A percentile compares a stretch with the other conserved stretches of the same genome.
phyloP scores from a whole-genome alignment of 2,113 vertebrate genomes.

The Chunga burmeisteri region DNA sequence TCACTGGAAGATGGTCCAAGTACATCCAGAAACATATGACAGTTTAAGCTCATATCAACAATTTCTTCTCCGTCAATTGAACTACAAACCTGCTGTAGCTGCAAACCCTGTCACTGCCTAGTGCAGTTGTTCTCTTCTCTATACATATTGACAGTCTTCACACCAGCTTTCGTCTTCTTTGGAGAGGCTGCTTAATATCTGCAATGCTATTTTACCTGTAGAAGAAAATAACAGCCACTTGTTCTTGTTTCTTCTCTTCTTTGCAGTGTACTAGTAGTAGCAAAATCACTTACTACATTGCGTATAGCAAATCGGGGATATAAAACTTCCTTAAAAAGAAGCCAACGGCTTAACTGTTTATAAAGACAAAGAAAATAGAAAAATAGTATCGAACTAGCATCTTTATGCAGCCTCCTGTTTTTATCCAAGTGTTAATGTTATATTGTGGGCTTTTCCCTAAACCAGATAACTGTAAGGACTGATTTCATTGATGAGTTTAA shows the following conservation, averaged over 20 bases:
- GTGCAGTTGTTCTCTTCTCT: neutral
- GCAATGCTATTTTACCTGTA: neutral
- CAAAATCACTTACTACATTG: neutral
- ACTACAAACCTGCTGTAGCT: neutral
- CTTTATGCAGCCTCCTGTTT: slow-evolving; percentile 15
- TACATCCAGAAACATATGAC: neutral
- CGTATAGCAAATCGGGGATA: neutral
- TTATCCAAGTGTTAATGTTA: slow-evolving; percentile 8
- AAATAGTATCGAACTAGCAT: neutral
- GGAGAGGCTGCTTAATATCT: neutral
- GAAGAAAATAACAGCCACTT: neutral
- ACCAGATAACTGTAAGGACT: slow-evolving; percentile 50
- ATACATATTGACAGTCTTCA: neutral
- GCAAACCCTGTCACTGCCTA: neutral
- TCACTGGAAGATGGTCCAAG: neutral
- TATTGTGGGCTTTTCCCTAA: slow-evolving; percentile 11
- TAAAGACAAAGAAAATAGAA: neutral
- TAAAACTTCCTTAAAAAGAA: neutral
- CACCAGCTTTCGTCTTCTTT: neutral
- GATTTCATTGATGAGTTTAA: slow-evolving; percentile 54
- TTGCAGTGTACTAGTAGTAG: neutral
- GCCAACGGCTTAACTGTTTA: neutral
- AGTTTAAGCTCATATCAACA: neutral
- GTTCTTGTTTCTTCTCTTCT: neutral
- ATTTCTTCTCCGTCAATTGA: neutral